Percentiles rank a stretch among this genome's conserved stretches.
Conservation (phyloP, 1,140 invertebrate species). For the Zaprionus inermis region DNA sequence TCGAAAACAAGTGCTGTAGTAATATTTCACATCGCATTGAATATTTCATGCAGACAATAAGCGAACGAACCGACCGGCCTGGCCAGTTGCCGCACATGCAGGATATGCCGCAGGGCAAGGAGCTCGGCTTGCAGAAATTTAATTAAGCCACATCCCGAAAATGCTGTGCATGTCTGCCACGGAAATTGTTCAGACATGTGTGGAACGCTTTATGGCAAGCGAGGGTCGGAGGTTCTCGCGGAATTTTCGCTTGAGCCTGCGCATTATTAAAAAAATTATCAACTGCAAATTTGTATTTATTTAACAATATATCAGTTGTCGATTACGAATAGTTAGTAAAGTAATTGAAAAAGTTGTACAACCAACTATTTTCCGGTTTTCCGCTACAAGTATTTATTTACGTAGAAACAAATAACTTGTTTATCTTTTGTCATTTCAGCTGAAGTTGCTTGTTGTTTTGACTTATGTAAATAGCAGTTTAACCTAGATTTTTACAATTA, state of each 20-base stretch:
- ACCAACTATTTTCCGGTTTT: background rate
- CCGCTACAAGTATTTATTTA: background rate
- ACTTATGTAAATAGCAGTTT: too few species aligned
- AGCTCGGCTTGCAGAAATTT: constrained; percentile 37
- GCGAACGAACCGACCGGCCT: constrained; percentile 7
- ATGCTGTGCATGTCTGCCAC: constrained; percentile 36
- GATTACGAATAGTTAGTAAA: background rate
- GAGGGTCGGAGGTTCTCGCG: too few species aligned
- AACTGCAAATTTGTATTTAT: constrained; percentile 29
- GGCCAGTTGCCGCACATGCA: background rate
- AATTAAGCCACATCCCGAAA: constrained; percentile 50
- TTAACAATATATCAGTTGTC: constrained; percentile 3
- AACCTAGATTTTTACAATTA: too few species aligned
- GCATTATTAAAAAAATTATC: constrained; percentile 18
- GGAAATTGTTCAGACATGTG: constrained; percentile 32
- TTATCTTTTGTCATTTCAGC: background rate
- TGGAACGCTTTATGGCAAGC: background rate
- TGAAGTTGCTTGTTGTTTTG: background rate
- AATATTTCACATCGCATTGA: constrained; percentile 50
- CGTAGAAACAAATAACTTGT: background rate
- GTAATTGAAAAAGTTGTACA: constrained; percentile 15
- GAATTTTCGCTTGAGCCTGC: constrained; percentile 2
- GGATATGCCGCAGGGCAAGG: constrained; percentile 15
- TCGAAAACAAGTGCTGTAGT: constrained; percentile 41
- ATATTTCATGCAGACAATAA: constrained; percentile 41